Conservation (phyloP, 30 jellyfish, hydroid and myxozoan genomes). For the Aurelia coerulea region DNA sequence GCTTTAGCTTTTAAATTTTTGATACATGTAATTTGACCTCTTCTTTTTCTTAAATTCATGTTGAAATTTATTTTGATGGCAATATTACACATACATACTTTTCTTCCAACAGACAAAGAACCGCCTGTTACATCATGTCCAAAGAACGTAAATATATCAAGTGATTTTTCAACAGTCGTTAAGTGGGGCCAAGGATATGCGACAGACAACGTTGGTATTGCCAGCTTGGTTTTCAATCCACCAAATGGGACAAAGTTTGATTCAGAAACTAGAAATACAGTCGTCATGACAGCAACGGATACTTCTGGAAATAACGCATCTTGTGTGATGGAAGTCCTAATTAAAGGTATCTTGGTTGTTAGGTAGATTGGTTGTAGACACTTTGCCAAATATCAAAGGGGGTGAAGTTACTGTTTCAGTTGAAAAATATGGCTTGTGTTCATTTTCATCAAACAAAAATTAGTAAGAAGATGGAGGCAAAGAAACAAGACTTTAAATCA, state of each 20-base stretch:
- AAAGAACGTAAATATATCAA: slow-evolving; percentile 67
- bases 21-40: too few species aligned
- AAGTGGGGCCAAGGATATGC: slow-evolving; percentile 72
- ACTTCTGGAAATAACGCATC: slow-evolving; percentile 74
- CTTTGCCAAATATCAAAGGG: background rate
- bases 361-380: background rate
- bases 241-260: slow-evolving; percentile 82
- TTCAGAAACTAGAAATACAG: slow-evolving; percentile 77
- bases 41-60: too few species aligned
- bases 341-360: slow-evolving; percentile 63
- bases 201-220: slow-evolving; percentile 72
- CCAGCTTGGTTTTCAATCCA: slow-evolving; percentile 69
- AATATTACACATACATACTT: too few species aligned
- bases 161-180: slow-evolving; percentile 59
- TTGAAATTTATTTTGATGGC: too few species aligned
- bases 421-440: too few species aligned
- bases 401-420: background rate
- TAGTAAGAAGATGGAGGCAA: too few species aligned
- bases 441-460: too few species aligned
- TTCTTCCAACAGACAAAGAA: slow-evolving; percentile 60
- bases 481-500: too few species aligned
- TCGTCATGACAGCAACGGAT: slow-evolving; percentile 76
- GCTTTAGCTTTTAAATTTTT: too few species aligned
- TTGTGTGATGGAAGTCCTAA: slow-evolving; percentile 84
- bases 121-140: slow-evolving; percentile 88